Conservation (phyloP, 2,888 invertebrate species). For the Polietes domitor region DNA sequence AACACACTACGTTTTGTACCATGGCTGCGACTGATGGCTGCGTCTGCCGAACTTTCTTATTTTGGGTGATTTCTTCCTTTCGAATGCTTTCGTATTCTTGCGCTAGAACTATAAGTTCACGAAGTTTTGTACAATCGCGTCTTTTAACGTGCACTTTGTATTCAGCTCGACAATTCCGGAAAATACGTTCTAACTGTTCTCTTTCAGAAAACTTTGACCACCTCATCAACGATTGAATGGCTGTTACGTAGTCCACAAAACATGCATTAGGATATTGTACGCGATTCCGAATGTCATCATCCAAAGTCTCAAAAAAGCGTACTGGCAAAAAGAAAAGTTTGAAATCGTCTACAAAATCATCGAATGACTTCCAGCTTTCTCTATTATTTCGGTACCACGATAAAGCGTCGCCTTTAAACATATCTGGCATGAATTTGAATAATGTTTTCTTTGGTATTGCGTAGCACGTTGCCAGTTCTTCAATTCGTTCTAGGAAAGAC, state of each 20-base stretch:
- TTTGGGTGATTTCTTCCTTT: background rate
- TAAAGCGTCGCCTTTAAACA: slow-evolving; percentile 26
- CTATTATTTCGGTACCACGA: slow-evolving; percentile 27
- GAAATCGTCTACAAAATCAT: background rate
- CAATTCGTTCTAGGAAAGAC: slow-evolving; percentile 29
- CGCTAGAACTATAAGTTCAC: background rate
- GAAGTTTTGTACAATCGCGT: background rate
- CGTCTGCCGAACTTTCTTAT: too few relatives aligned
- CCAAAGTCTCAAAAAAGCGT: too few relatives aligned
- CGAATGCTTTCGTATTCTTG: slow-evolving; percentile 26
- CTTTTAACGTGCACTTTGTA: slow-evolving; percentile 24
- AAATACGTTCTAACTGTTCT: slow-evolving; percentile 8
- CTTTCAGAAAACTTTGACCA: background rate
- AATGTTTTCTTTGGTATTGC: background rate
- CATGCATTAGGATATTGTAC: too few relatives aligned
- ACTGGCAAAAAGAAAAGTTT: too few relatives aligned
- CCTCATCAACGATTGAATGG: background rate
- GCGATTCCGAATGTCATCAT: too few relatives aligned
- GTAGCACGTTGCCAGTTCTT: slow-evolving; percentile 21
- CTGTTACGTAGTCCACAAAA: background rate
- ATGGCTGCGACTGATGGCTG: too few relatives aligned
- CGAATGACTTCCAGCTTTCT: background rate
- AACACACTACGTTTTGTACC: background rate
- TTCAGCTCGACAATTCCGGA: background rate
- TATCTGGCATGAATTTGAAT: slow-evolving; percentile 28